Percentiles rank a stretch among this genome's conserved stretches.
Conservation (phyloP, 2,797 vertebrate species). For the Enteromius afrohamiltoni region DNA sequence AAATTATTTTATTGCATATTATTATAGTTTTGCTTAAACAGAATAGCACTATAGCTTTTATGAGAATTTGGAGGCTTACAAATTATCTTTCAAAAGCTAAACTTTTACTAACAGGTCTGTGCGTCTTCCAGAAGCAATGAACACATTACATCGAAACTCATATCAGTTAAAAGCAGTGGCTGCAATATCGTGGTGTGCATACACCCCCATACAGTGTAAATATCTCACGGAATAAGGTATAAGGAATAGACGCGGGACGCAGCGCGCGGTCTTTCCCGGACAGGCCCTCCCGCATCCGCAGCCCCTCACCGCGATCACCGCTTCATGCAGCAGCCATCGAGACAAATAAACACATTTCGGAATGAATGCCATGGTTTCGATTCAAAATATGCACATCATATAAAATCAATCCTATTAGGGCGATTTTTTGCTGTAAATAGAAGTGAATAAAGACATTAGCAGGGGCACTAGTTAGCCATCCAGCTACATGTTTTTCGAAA, state of each 20-base stretch:
- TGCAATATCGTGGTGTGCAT: not conserved
- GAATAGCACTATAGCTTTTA: not conserved
- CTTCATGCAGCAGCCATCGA: not conserved
- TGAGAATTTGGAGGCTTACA: not conserved
- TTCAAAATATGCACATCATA: not conserved
- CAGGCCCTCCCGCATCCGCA: constrained; percentile 57
- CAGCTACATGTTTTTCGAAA: constrained; percentile 51
- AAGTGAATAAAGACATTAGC: not conserved
- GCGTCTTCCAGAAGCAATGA: not conserved
- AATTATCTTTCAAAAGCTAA: too few species aligned
- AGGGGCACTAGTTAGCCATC: constrained; percentile 31
- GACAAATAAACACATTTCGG: constrained; percentile 36
- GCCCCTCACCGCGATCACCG: constrained; percentile 36
- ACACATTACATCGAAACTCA: not conserved
- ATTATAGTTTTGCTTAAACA: not conserved
- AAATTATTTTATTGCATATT: not conserved
- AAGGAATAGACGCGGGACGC: constrained; percentile 39
- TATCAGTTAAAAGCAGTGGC: not conserved
- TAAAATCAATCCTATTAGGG: not conserved
- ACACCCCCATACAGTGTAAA: too few species aligned
- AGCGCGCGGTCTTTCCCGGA: constrained; percentile 30
- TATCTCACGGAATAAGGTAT: not conserved
- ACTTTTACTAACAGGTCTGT: not conserved
- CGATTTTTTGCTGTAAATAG: not conserved
- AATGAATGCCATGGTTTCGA: not conserved